Conservation (phyloP, 2,797 vertebrate genomes). For the Sebastes steindachneri region DNA sequence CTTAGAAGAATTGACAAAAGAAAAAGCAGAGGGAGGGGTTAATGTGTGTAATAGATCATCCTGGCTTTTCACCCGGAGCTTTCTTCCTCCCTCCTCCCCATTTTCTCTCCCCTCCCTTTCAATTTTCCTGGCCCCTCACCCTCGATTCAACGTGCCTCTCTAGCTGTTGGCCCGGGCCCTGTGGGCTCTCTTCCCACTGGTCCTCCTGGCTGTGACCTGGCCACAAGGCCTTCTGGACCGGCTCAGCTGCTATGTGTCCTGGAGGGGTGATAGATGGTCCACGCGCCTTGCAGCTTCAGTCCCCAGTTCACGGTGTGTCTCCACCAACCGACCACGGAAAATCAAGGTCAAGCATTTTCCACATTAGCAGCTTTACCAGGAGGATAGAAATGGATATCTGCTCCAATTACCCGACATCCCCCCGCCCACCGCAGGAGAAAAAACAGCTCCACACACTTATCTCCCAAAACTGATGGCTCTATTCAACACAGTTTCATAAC, state of each 20-base stretch:
- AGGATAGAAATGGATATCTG: conserved; percentile 73
- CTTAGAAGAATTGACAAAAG: conserved; percentile 34
- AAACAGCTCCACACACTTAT: conserved; percentile 36
- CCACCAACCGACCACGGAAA: conserved; percentile 68
- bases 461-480: conserved; percentile 47
- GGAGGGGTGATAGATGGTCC: conserved; percentile 44
- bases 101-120: conserved; percentile 43
- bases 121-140: conserved; percentile 60
- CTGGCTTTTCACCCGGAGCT: conserved; percentile 38
- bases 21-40: conserved; percentile 41
- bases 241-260: conserved; percentile 40
- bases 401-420: conserved; percentile 50
- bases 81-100: conserved; percentile 22
- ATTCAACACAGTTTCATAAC: conserved; percentile 58
- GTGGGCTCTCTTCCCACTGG: conserved; percentile 20
- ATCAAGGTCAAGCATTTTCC: conserved; percentile 79
- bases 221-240: conserved; percentile 24
- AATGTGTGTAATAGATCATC: conserved; percentile 59
- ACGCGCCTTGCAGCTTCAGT: conserved; percentile 13
- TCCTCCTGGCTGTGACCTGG: conserved; percentile 51
- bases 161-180: conserved; percentile 22
- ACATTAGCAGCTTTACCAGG: conserved; percentile 75
- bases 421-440: conserved; percentile 23
- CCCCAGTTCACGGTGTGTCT: conserved; percentile 48
- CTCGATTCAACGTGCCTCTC: conserved; percentile 20